phyloP scores from a whole-genome alignment of 2,888 invertebrate genomes.

The Synanthedon formicaeformis region DNA sequence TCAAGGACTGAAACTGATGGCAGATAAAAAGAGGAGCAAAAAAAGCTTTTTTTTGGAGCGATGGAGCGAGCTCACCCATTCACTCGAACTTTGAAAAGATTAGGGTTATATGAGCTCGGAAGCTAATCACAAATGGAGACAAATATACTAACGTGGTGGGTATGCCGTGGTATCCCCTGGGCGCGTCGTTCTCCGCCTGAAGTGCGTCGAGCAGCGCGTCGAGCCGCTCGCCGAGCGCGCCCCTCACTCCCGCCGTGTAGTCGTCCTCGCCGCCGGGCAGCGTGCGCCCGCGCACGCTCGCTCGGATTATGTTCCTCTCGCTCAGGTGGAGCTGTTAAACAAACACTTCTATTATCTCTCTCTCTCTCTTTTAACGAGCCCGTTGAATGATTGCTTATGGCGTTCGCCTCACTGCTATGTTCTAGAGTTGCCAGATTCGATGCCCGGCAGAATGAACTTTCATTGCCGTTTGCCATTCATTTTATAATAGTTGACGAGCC shows the following conservation, averaged over 20 bases:
- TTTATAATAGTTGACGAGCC: too few relatives aligned
- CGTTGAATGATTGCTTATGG: too few relatives aligned
- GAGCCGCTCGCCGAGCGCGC: constrained; percentile 76
- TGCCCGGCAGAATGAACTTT: not conserved
- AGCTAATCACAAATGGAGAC: not conserved
- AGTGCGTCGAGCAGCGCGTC: constrained; percentile 74
- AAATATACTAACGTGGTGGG: constrained; percentile 47
- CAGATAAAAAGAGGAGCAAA: too few relatives aligned
- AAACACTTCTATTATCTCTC: not conserved
- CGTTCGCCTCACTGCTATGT: too few relatives aligned
- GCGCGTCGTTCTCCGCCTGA: constrained; percentile 75
- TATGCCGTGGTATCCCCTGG: constrained; percentile 68
- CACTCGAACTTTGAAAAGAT: too few relatives aligned
- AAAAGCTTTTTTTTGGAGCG: too few relatives aligned
- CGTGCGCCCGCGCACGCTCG: constrained; percentile 70
- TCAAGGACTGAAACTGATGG: too few relatives aligned
- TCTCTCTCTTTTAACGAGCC: not conserved
- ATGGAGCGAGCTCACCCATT: too few relatives aligned
- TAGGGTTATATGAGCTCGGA: too few relatives aligned
- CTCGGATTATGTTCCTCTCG: constrained; percentile 78
- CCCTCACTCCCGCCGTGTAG: constrained; percentile 74
- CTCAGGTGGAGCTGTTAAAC: constrained; percentile 73
- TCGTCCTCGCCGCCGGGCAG: constrained; percentile 68
- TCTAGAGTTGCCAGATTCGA: not conserved
- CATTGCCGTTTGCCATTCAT: too few relatives aligned